A percentile compares a stretch with the other conserved stretches of the same genome.
Conservation (phyloP, 2,113 vertebrate genomes). For the Aegotheles bennettii region DNA sequence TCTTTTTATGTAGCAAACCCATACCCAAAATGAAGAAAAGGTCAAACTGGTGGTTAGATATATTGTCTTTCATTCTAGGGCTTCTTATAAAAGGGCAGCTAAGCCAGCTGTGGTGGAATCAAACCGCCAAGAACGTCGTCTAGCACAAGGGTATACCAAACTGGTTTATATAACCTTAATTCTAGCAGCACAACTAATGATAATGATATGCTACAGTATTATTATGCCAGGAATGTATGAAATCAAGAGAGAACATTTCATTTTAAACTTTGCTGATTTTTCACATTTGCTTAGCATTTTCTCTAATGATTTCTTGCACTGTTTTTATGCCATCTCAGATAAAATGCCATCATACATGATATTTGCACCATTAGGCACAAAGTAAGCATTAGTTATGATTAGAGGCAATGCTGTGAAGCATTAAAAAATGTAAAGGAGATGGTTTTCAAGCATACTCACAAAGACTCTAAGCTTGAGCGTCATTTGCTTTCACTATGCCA, state of each 20-base stretch:
- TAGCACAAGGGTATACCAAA: neutral
- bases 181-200: conserved; percentile 58
- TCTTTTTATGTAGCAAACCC: neutral
- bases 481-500: conserved; percentile 16
- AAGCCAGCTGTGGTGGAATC: conserved; percentile 38
- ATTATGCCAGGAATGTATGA: conserved; percentile 61
- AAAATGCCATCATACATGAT: conserved; percentile 65
- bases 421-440: conserved; percentile 57
- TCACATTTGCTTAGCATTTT: conserved; percentile 72
- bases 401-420: conserved; percentile 50
- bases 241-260: conserved; percentile 61
- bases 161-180: conserved; percentile 48
- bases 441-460: conserved; percentile 11
- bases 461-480: conserved; percentile 16
- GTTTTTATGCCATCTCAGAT: conserved; percentile 67
- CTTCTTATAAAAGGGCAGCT: neutral
- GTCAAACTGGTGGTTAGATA: conserved; percentile 37
- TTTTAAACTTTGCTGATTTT: conserved; percentile 78
- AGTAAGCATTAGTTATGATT: conserved; percentile 61
- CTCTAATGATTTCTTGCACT: conserved; percentile 67
- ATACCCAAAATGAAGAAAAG: neutral
- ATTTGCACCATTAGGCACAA: conserved; percentile 66
- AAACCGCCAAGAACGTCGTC: neutral
- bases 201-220: conserved; percentile 49
- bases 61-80: conserved; percentile 30